Conservation (phyloP, 2,113 vertebrate genomes). For the Channa argus region DNA sequence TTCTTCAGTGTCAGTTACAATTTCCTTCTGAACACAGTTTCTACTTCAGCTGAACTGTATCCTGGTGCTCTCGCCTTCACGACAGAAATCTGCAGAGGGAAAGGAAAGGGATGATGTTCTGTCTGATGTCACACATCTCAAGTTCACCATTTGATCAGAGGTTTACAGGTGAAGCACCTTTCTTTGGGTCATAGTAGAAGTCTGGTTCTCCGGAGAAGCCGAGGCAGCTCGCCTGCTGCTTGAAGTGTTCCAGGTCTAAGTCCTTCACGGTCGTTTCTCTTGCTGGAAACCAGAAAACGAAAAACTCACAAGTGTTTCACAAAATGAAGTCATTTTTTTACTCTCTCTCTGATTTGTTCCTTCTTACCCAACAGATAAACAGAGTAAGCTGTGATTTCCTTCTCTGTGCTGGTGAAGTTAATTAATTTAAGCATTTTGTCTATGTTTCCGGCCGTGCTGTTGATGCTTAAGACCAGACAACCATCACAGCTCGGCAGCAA, state of each 20-base stretch:
- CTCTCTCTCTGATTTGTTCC: background rate
- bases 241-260: conserved; percentile 46
- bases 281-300: conserved; percentile 15
- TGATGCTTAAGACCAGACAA: background rate
- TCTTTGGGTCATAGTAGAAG: conserved; percentile 23
- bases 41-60: background rate
- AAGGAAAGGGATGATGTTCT: background rate
- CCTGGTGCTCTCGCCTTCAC: conserved; percentile 9
- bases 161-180: conserved; percentile 29
- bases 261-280: background rate
- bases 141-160: background rate
- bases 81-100: conserved; percentile 43
- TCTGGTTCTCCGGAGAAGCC: conserved; percentile 46
- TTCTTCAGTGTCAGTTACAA: background rate
- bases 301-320: background rate
- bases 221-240: conserved; percentile 52
- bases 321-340: no score
- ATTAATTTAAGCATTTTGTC: accelerated
- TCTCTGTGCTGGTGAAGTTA: accelerated
- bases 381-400: accelerated
- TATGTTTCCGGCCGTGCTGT: background rate
- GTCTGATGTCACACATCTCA: background rate
- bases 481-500: background rate
- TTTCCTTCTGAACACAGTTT: background rate
- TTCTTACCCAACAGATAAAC: conserved; percentile 52